Base-by-base conservation (phyloP, 2,888 invertebrate species). In the Amiota mariae region DNA sequence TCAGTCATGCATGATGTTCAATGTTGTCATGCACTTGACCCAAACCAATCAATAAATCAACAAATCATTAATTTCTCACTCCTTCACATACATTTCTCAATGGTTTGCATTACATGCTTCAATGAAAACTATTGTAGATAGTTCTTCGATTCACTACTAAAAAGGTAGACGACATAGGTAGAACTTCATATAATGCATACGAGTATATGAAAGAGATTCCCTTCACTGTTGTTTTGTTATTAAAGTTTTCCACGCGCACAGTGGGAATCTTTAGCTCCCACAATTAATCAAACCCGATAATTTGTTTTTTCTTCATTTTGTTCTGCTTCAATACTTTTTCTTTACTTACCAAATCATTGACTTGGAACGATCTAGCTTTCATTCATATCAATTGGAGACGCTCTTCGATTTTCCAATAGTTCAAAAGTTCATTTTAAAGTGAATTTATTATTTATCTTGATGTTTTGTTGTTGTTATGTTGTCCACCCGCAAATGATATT, bases 21-120 rank as follows among this genome's bases (percentile, higher is more conserved):
- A 78, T 83, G 82, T 85, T 74, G 77, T 82, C 54, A 54, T 68
- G 79, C 85, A 88, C 86, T 87, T 88, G 88, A 88, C 88, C 84
- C 79, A 73, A 79, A 78, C 81, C 84, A 86, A 88, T 87, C 86
- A 87, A 87, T 88, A 88, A 87, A 87, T 87, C 87, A 87, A 87
- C 88, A 88, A 82, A 84, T 86, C 87, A 88, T 87, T 87, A 86
- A 86, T 85, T 85, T 81, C 82, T 77, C 79, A 85, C 85, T 85
- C 79, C 73, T 68, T 61, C 82, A 15, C 54, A 54, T 6, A 36
- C 36, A 6, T 6, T 2, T 36, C 6, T 15, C 54, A 13, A 11
- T 15, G 54, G n/a, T 2, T 54, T 15, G 13, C n/a, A 51, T 70
- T 72, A 73, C 80, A 77, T 76, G 80, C 77, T 76, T 78, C 75